Conservation (phyloP, 2,797 vertebrate species). For the Brachyalestes nurse region DNA sequence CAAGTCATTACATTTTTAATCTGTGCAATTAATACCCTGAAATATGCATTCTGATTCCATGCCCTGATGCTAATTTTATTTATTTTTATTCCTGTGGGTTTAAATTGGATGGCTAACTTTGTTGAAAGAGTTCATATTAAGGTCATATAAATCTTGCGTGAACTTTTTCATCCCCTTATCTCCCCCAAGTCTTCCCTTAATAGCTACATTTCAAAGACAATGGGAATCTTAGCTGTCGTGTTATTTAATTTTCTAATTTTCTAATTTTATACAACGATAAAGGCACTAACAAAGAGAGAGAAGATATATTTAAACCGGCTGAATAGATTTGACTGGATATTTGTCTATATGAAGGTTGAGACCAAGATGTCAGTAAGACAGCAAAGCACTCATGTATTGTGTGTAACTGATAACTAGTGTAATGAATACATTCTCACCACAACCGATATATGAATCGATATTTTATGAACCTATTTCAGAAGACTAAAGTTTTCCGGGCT, state of each 20-base stretch:
- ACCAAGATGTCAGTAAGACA: background rate
- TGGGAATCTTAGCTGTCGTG: conserved; percentile 50
- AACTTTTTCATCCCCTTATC: conserved; percentile 32
- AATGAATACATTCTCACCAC: background rate
- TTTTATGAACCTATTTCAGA: background rate
- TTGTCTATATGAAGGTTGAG: background rate
- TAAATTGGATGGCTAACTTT: conserved; percentile 6
- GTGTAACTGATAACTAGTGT: background rate
- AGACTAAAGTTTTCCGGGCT: background rate
- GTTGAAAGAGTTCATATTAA: conserved; percentile 1
- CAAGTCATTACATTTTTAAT: conserved; percentile 26
- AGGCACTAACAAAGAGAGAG: background rate
- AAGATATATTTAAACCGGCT: background rate
- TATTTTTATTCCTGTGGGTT: background rate
- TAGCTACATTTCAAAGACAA: conserved; percentile 44
- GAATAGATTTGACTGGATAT: background rate
- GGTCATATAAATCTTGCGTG: conserved; percentile 1
- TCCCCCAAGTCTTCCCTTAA: conserved; percentile 33
- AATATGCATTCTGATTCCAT: conserved; percentile 45
- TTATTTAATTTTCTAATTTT: conserved; percentile 30
- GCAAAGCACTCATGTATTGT: background rate
- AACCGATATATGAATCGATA: background rate
- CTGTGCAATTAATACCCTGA: conserved; percentile 13
- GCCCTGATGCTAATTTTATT: background rate
- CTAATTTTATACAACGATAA: background rate